Percentiles rank a stretch among this genome's conserved stretches.
phyloP scores from a whole-genome alignment of 1,140 invertebrate genomes.

The Tetramorium parvispinum region DNA sequence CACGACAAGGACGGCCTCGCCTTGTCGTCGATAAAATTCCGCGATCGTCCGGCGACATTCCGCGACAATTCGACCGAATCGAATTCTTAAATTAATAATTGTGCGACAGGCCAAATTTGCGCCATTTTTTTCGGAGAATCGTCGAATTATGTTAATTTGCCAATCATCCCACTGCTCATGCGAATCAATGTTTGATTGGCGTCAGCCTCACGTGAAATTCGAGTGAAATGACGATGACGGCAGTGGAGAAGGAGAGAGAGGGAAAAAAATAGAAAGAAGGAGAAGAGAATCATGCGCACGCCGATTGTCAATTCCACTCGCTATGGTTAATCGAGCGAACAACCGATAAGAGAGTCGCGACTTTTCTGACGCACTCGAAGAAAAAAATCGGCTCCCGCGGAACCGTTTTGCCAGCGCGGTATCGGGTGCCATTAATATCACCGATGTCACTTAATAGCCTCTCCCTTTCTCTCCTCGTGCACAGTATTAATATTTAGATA shows the following conservation, averaged over 20 bases:
- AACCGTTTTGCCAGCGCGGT: not conserved
- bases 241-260: not conserved
- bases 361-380: slow-evolving; percentile 31
- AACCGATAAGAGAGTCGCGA: slow-evolving; percentile 27
- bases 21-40: slow-evolving; percentile 24
- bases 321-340: slow-evolving; percentile 53
- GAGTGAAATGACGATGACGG: not conserved
- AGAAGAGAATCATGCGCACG: not conserved
- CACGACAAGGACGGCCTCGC: not conserved
- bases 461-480: not conserved
- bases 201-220: slow-evolving; percentile 45
- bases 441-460: not conserved
- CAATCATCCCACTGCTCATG: not conserved
- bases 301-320: slow-evolving; percentile 35
- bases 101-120: not conserved
- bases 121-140: not conserved
- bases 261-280: too few relatives aligned
- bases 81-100: slow-evolving; percentile 24
- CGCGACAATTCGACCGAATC: not conserved
- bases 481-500: slow-evolving; percentile 1
- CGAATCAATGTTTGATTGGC: slow-evolving; percentile 7
- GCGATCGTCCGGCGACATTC: not conserved
- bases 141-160: not conserved
- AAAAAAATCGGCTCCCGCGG: not conserved
- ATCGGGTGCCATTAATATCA: slow-evolving; percentile 15